Evolutionary conservation across 1,140 invertebrate genomes (phyloP).

Genomic region (Brachionus plicatilis): DNA sequence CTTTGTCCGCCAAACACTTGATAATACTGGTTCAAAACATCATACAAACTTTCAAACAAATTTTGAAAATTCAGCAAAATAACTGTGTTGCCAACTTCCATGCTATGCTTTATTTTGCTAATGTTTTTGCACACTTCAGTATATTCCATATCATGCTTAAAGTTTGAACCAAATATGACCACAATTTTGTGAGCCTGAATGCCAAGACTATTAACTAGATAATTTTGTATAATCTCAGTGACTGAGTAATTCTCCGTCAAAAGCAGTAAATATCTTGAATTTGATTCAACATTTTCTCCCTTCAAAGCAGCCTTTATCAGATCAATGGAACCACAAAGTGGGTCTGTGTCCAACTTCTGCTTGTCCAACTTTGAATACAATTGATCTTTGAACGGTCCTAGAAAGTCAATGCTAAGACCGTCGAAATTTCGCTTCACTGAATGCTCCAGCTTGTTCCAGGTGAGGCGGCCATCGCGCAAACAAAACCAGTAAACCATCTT

Average conservation of each 20-base stretch:
- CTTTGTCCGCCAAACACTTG: slow-evolving; percentile 47
- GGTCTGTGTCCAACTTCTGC: slow-evolving; percentile 40
- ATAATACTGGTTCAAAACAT: slow-evolving; percentile 54
- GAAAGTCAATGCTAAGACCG: slow-evolving; percentile 44
- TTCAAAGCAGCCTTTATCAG: slow-evolving; percentile 13
- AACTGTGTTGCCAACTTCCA: slow-evolving; percentile 52
- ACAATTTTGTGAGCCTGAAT: not conserved
- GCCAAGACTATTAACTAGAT: not conserved
- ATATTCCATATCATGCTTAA: slow-evolving; percentile 25
- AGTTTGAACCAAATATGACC: slow-evolving; percentile 34
- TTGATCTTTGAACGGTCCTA: slow-evolving; percentile 43
- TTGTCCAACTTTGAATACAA: slow-evolving; percentile 16
- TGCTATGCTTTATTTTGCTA: slow-evolving; percentile 53
- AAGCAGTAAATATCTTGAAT: slow-evolving; percentile 22
- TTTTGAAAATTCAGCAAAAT: slow-evolving; percentile 52
- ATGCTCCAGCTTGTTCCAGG: slow-evolving; percentile 45
- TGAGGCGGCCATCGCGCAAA: slow-evolving; percentile 41
- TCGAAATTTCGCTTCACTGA: slow-evolving; percentile 49
- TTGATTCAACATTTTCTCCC: slow-evolving; percentile 18
- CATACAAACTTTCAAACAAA: slow-evolving; percentile 53
- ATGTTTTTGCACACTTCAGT: slow-evolving; percentile 52
- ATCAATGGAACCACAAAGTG: slow-evolving; percentile 16
- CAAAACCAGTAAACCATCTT: slow-evolving; percentile 49
- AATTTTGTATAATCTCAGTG: slow-evolving; percentile 13
- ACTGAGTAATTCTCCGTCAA: slow-evolving; percentile 14